phyloP scores from a whole-genome alignment of 2,888 invertebrate genomes.

The Chalcis sispes region DNA sequence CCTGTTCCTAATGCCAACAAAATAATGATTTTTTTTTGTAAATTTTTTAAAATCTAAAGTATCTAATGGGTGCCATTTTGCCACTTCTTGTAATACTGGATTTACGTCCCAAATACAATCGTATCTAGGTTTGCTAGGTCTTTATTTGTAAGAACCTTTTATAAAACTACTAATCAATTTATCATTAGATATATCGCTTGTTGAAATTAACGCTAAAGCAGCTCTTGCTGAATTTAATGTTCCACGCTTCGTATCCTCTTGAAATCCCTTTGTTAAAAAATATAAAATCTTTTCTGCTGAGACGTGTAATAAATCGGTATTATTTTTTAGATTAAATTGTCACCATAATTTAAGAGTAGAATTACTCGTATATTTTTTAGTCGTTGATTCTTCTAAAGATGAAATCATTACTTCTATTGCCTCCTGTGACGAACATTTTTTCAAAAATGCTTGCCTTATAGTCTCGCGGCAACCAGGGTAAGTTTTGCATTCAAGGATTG shows the following conservation, averaged over 20 bases:
- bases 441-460: too few species aligned
- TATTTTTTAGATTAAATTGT: too few species aligned
- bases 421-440: too few species aligned
- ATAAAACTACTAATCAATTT: conserved; percentile 48
- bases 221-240: conserved; percentile 52
- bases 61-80: conserved; percentile 39
- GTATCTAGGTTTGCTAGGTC: conserved; percentile 51
- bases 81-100: conserved; percentile 33
- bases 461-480: too few species aligned
- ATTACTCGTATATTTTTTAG: too few species aligned
- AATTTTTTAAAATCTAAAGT: conserved; percentile 43
- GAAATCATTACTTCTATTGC: too few species aligned
- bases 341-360: too few species aligned
- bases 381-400: too few species aligned
- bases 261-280: conserved; percentile 4
- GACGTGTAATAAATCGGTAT: too few species aligned
- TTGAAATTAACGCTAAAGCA: conserved; percentile 45
- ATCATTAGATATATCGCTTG: conserved; percentile 22
- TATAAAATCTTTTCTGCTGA: too few species aligned
- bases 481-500: too few species aligned
- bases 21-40: conserved; percentile 39
- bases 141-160: conserved; percentile 43
- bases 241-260: conserved; percentile 51
- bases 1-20: conserved; percentile 51
- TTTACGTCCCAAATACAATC: conserved; percentile 51